Evolutionary conservation across 2,113 vertebrate species (phyloP), one percentile per base, ranked within the genome.

Genomic region (Euleptes europaea): DNA sequence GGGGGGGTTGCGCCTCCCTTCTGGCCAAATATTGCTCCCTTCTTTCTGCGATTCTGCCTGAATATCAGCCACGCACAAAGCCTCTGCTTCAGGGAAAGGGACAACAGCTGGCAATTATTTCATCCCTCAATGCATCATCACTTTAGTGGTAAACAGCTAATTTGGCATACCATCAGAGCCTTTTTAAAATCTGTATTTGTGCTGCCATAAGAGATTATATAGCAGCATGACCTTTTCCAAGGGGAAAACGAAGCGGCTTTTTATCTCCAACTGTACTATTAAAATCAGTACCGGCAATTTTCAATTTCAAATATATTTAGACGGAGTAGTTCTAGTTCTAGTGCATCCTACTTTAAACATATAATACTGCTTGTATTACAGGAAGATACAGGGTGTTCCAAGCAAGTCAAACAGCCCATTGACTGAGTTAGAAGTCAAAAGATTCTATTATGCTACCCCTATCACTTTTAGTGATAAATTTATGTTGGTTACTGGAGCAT

Each of bases 91-190:
- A 51, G 17, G 38, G 57, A 26, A 74, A 76, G 23, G 75, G 57
- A 73, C 51, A 75, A 67, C 72, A 67, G 60, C 60, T 76, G 60
- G 72, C 40, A 49, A 76, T 84, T 76, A 76, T 84, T 75, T 84
- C 60, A 84, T 38, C 42, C 72, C n/a, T 84, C 72, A 49, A 21
- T 84, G 57, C 60, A 49, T 42, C n/a, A 23, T 49, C 71, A 40
- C 35, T 49, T 66, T 40, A 74, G 38, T n/a, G 35, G 70, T 51
- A 74, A 81, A 86, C 17, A 14, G 35, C 6, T 77, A 60, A 42
- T 69, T 82, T 70, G 14, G 65, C 33, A 57, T 28, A 8, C 14
- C 28, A 76, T 65, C 44, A 69, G 28, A 63, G 31, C 15, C 6
- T 42, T 17, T 42, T 44, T 65, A 42, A 72, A 77, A 65, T 71